Base-by-base conservation (phyloP, 2,888 invertebrate species). In the Oegoconia quadripuncta region DNA sequence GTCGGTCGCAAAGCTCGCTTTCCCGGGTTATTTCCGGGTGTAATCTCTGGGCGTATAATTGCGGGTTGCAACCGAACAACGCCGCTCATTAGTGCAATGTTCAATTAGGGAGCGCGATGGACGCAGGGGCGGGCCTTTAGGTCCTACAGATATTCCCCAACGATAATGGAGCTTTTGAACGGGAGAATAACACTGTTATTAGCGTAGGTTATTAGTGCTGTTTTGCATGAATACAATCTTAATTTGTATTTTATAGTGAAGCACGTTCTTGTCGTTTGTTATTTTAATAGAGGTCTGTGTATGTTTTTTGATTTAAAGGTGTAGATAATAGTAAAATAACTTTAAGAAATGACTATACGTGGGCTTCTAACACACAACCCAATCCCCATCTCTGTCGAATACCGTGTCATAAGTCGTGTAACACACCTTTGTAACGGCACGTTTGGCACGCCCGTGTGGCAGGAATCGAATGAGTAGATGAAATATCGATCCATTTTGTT, bases 21-120 rank as follows among this genome's bases (percentile, higher is more conserved):
- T 71, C 71, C 70, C 59, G 69, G 58, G 65, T 68, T 70, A 70
- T 76, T 75, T 75, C 67, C 70, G 67, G 55, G 63, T 68, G 65
- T 74, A 79, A 82, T 80, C 80, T 74, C 67, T 65, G 65, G 69
- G 70, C 78, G 74, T 69, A 74, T 80, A 80, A 84, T 80, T 78
- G 78, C 71, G 68, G 74, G 70, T 72, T 82, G 81, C 77, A 83
- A 64, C 73, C 64, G 74, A 81, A 82, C 81, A 80, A 75, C 79
- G 76, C 60, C 67, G 71, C 83, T 86, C 86, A 84, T 86, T 86
- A 84, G 82, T 78, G 79, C 84, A 79, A 71, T 74, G 82, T 80
- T 82, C 84, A 84, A 83, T 84, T 83, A 83, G 77, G 72, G 74
- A 68, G 61, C 64, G 64, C 53, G 65, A 66, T 67, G 69, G 70